Base-by-base conservation (phyloP, 2,113 vertebrate species). In the Lota lota region DNA sequence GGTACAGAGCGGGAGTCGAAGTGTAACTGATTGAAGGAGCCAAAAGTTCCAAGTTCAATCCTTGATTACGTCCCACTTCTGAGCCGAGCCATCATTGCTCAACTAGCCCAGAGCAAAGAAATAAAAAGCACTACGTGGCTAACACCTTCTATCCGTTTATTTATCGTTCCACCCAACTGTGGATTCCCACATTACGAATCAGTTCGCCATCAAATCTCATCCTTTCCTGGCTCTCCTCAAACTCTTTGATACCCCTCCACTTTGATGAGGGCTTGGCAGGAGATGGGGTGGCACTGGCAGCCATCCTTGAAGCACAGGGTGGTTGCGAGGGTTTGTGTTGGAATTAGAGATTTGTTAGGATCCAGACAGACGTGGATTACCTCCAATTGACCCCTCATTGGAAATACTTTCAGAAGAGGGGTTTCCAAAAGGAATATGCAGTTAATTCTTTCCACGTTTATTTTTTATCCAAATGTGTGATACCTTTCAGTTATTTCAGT, bases 181-280 rank as follows among this genome's bases (percentile, higher is more conserved):
- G 69, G 67, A 67, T 80, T 84, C 73, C 73, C 74, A 79, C 76
- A 77, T 72, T 69, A 69, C 24, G 40, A 79, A 66, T 75, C 47
- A 73, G 22, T 74, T 69, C 40, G 1, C 33, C 76, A 81, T 77
- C 22, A 74, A 78, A 79, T 80, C 69, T 64, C 21, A 75, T 78
- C 81, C 68, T 78, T 71, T 80, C 65, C 70, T 3, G 64, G 69
- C 70, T 72, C 69, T 50, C 40, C 16, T n/a, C 60, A 50, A 64
- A 68, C 68, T 50, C 76, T 83, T 80, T 82, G 73, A 82, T 79
- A 83, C 68, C 67, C 57, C 36, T 80, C 70, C 73, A 80, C 78
- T 87, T 81, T 78, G 77, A 81, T 76, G 75, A 64, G 77, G 79
- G 75, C 79, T 83, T 84, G 83, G 84, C 77, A 81, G 81, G 76